A percentile compares a stretch with the other conserved stretches of the same genome.
Evolutionary conservation across 1,140 invertebrate genomes (phyloP).

Genomic region (Cydia splendana): DNA sequence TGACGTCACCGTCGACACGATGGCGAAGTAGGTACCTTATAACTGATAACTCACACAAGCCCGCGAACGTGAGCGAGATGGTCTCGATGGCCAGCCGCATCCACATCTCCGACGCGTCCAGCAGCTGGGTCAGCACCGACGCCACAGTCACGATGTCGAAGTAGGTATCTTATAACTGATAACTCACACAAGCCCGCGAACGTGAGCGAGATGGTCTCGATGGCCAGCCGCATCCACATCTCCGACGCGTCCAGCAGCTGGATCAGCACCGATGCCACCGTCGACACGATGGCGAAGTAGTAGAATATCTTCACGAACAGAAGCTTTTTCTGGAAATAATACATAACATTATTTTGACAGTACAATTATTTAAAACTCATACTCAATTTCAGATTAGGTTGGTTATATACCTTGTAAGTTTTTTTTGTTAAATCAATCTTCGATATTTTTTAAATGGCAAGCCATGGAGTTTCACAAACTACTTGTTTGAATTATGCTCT

Average conservation of each 20-base stretch:
- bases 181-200: constrained; percentile 45
- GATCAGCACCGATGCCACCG: constrained; percentile 45
- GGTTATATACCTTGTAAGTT: no score
- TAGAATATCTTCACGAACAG: constrained; percentile 54
- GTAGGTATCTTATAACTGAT: constrained; percentile 49
- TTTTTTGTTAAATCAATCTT: no score
- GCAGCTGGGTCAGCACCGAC: constrained; percentile 46
- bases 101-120: constrained; percentile 32
- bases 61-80: constrained; percentile 38
- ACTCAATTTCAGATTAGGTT: no score
- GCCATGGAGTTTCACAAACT: no score
- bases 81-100: constrained; percentile 44
- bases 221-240: constrained; percentile 32
- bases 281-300: constrained; percentile 54
- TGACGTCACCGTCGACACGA: constrained; percentile 45
- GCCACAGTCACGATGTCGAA: constrained; percentile 49
- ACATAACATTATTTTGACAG: no score
- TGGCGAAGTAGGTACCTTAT: constrained; percentile 46
- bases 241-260: constrained; percentile 43
- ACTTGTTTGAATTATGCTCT: no score
- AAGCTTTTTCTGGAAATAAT: constrained; percentile 49
- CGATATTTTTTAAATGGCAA: no score
- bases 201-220: constrained; percentile 48
- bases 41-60: no score
- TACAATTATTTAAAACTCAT: no score